These are phyloP conservation scores for Osmoderma eremita DNA, from an alignment of 2,888 invertebrate species.

Conservation along the genomic window DNA sequence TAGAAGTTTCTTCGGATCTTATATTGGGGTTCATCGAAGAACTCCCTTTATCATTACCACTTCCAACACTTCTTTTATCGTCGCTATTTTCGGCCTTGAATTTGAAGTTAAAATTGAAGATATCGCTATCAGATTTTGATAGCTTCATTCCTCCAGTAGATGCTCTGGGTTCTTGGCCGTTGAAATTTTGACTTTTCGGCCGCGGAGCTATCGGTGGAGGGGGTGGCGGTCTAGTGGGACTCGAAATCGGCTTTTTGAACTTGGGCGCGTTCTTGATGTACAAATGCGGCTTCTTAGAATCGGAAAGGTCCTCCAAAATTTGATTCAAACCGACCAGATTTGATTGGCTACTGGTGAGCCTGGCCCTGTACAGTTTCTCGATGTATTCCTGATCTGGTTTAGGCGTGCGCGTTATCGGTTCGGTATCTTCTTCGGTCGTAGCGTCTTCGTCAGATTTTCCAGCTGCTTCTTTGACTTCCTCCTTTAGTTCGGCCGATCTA, in stretches of 20 bases:
- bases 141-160: neutral
- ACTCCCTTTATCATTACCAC: neutral
- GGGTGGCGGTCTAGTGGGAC: conserved; percentile 13
- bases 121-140: neutral
- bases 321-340: conserved; percentile 19
- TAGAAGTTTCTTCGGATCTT: neutral
- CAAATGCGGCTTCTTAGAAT: conserved; percentile 13
- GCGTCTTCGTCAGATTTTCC: neutral
- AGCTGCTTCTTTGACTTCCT: neutral
- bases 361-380: conserved; percentile 8
- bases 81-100: conserved; percentile 12
- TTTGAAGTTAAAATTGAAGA: conserved; percentile 16
- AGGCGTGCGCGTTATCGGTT: neutral
- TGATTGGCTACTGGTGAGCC: neutral
- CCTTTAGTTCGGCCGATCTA: no score
- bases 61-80: no score
- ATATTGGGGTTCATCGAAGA: neutral
- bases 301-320: neutral
- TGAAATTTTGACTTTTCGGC: neutral
- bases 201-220: conserved; percentile 6
- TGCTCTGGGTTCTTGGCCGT: neutral
- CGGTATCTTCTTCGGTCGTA: neutral
- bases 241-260: conserved; percentile 18
- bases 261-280: conserved; percentile 22
- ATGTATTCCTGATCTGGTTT: conserved; percentile 27